Conservation (phyloP, 2,888 invertebrate species). For the Artemia sinica region DNA sequence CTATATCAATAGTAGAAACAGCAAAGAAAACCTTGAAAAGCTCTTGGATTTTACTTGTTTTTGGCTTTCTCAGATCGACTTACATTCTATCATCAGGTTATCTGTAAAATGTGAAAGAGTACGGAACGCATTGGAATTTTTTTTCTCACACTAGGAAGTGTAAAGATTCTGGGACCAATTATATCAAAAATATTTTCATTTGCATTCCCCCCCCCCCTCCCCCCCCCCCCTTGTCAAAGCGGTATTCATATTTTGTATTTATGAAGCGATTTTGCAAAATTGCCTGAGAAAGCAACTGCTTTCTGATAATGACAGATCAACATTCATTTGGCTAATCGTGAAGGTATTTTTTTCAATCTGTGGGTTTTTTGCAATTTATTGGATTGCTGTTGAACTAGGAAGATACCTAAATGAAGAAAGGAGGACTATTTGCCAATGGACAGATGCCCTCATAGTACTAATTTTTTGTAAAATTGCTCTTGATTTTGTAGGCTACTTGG, state of each 20-base stretch:
- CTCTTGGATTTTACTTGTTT: too few species aligned
- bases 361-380: constrained; percentile 68
- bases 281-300: constrained; percentile 56
- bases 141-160: too few species aligned
- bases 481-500: constrained; percentile 10
- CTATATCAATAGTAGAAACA: too few species aligned
- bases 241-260: constrained; percentile 39
- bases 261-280: constrained; percentile 45
- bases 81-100: too few species aligned
- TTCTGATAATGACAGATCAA: constrained; percentile 38
- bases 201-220: constrained; percentile 35
- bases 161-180: constrained; percentile 43
- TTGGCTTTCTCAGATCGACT: too few species aligned
- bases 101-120: too few species aligned
- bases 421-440: too few species aligned
- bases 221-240: constrained; percentile 39
- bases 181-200: constrained; percentile 40
- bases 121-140: too few species aligned
- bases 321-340: constrained; percentile 67
- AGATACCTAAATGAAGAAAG: constrained; percentile 35
- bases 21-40: too few species aligned
- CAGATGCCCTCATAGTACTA: too few species aligned
- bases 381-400: constrained; percentile 50
- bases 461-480: too few species aligned
- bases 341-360: constrained; percentile 66